Evolutionary conservation across 1,140 invertebrate species (phyloP).

Genomic region (Scaptomyza montana): DNA sequence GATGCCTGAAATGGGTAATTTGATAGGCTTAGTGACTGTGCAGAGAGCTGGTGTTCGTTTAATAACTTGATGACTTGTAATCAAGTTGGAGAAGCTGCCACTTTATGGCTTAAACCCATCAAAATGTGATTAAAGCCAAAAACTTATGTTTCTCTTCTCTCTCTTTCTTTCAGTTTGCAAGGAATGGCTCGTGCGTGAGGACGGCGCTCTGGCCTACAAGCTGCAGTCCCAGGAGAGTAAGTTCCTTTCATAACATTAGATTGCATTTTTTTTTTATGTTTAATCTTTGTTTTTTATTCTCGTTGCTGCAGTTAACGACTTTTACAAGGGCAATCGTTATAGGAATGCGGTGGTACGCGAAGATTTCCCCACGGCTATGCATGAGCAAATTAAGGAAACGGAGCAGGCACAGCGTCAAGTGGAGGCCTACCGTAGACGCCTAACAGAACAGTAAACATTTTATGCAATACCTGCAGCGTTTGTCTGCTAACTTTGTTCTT

Average conservation of each 20-base stretch:
- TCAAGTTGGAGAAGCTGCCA: conserved; percentile 34
- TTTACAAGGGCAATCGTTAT: conserved; percentile 93
- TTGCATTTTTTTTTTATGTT: conserved; percentile 25
- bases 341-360: conserved; percentile 94
- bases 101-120: conserved; percentile 39
- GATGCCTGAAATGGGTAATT: conserved; percentile 52
- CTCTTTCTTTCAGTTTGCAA: conserved; percentile 88
- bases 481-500: neutral
- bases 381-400: conserved; percentile 92
- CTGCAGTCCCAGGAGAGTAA: conserved; percentile 96
- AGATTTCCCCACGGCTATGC: conserved; percentile 92
- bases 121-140: conserved; percentile 48
- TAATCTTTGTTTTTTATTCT: conserved; percentile 4
- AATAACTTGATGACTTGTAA: conserved; percentile 54
- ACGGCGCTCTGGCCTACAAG: conserved; percentile 94
- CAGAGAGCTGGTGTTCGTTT: conserved; percentile 45
- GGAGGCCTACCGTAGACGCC: conserved; percentile 85
- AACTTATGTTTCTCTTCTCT: conserved; percentile 5
- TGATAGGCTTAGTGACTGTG: conserved; percentile 38
- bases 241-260: conserved; percentile 67
- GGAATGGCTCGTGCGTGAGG: conserved; percentile 96
- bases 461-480: no score
- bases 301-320: conserved; percentile 88
- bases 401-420: conserved; percentile 86
- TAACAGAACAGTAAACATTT: conserved; percentile 70